Evolutionary conservation across 2,113 vertebrate species (phyloP), one percentile per base, ranked within the genome.

Genomic region (Lichenostomus cassidix): DNA sequence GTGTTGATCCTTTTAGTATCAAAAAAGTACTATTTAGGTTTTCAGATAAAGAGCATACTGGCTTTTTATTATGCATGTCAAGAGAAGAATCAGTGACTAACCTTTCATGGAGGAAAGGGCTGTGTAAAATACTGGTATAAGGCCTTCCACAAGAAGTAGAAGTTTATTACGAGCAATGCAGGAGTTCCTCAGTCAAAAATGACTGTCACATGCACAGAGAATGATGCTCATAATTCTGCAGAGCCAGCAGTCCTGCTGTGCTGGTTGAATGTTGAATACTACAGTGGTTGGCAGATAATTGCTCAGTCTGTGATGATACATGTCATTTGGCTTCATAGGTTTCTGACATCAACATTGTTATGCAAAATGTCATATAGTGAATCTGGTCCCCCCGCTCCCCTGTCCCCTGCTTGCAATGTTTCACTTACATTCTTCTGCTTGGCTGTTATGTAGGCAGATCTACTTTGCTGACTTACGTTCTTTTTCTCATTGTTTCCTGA

Each of bases 341-440:
- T 84, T 78, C 68, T 93, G 83, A 95, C 76, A 88, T 92, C 92
- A 77, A 25, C 76, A 58, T 86, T 92, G 85, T 90, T 87, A 93
- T 69, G 65, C 85, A 92, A 86, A 94, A 67, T 87, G 80, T 93
- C 69, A 62, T 86, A 70, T 74, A 86, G 49, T 73, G 75, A 91
- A 69, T 74, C 49, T 88, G 17, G 17, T 63, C 6, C 21, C 39
- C 44, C 23, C 20, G 8, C 46, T 74, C 47, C 60, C 52, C 62
- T 92, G 74, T 92, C 41, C 50, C 25, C 60, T 37, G 29, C 39
- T 55, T 81, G 44, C 1, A 1, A 55, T 82, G 33, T 92, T 82
- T 90, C 39, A 35, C 35, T 69, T 59, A 5, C 16, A 27, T 91
- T 70, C 76, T 86, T 84, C n/a, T 81, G 59, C 11, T 27, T 64